Evolutionary conservation across 2,888 invertebrate genomes (phyloP).

Genomic region (Polymixis lichenea): DNA sequence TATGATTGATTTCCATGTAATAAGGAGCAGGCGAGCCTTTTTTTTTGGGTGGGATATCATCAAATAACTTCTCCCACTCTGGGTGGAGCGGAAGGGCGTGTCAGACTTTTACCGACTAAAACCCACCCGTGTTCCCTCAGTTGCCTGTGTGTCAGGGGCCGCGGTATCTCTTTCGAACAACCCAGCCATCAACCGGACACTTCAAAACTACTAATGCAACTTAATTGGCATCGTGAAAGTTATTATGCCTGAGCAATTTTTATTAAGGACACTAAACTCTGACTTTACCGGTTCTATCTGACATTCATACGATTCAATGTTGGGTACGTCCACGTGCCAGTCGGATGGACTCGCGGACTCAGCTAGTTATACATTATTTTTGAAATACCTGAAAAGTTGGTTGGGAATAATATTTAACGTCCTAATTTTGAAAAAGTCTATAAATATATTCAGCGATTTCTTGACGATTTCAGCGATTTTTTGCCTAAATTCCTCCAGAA

Average conservation of each 20-base stretch:
- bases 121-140: no score
- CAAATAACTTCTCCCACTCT: no score
- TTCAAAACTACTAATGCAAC: background rate
- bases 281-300: conserved; percentile 17
- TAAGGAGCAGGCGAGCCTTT: no score
- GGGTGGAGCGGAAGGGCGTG: no score
- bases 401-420: background rate
- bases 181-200: background rate
- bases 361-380: background rate
- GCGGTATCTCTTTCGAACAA: no score
- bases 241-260: conserved; percentile 1
- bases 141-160: no score
- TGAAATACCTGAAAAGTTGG: background rate
- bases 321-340: background rate
- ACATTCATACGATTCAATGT: background rate
- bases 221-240: background rate
- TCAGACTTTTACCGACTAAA: no score
- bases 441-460: no score
- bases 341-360: background rate
- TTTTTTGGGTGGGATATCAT: no score
- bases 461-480: no score
- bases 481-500: background rate
- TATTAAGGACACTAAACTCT: background rate
- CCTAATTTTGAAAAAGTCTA: background rate
- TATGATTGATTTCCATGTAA: no score